phyloP scores from a whole-genome alignment of 2,113 vertebrate species.

The Murina feae region DNA sequence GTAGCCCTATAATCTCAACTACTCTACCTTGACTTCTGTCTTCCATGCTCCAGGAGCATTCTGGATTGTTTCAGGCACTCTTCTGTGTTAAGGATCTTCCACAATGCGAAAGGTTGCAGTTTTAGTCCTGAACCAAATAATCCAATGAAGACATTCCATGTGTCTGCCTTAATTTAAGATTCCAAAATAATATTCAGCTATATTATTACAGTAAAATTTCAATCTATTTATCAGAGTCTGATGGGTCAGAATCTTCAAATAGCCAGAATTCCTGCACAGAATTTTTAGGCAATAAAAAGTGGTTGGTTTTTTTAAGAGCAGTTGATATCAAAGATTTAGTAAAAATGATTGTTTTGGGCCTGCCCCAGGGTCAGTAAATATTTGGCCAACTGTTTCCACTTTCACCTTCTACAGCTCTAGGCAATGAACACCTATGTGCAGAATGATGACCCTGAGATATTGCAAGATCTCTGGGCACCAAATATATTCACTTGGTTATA shows the following conservation, averaged over 20 bases:
- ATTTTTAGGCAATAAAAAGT: not conserved
- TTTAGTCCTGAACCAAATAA: not conserved
- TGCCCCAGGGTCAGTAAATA: not conserved
- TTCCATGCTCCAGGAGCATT: not conserved
- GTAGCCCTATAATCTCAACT: not conserved
- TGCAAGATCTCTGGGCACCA: not conserved
- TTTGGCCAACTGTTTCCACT: not conserved
- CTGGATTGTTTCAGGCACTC: not conserved
- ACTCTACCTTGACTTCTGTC: not conserved
- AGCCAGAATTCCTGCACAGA: conserved; percentile 16
- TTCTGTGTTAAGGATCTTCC: not conserved
- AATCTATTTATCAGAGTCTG: conserved; percentile 15
- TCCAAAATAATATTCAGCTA: conserved; percentile 41
- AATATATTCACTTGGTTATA: conserved; percentile 2
- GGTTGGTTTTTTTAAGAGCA: not conserved
- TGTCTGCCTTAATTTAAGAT: conserved; percentile 31
- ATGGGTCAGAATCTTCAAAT: conserved; percentile 45
- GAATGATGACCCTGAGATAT: not conserved
- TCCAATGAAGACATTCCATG: not conserved
- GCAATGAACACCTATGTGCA: not conserved
- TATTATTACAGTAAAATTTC: conserved; percentile 55
- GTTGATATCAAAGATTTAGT: conserved; percentile 1
- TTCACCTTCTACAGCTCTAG: not conserved
- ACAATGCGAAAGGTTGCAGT: not conserved
- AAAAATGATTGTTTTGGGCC: not conserved